phyloP scores from a whole-genome alignment of 2,113 vertebrate genomes.

The Actenoides lindsayi region DNA sequence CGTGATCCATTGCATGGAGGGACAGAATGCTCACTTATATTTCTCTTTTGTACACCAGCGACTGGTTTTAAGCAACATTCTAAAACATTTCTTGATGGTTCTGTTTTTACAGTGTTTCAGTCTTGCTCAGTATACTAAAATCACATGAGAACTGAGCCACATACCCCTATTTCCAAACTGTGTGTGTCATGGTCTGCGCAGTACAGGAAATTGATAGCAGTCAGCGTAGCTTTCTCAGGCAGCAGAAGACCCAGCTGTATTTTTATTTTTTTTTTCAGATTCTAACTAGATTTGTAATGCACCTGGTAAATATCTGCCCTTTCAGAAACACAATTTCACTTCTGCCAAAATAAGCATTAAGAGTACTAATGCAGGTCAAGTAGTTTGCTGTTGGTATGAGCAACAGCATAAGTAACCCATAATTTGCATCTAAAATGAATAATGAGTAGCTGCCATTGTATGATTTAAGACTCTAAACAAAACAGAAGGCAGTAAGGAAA shows the following conservation, averaged over 20 bases:
- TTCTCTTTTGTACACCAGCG: background rate
- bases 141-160: background rate
- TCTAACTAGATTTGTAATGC: background rate
- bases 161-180: background rate
- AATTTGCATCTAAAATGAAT: slow-evolving; percentile 9
- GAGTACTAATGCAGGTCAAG: background rate
- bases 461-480: background rate
- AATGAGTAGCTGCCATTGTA: background rate
- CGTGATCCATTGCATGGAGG: background rate
- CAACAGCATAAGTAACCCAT: background rate
- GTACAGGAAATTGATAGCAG: background rate
- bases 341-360: background rate
- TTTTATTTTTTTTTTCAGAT: background rate
- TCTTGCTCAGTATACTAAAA: background rate
- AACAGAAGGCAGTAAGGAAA: background rate
- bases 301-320: background rate
- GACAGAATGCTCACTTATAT: fast-evolving
- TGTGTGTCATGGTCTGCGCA: background rate
- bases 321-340: background rate
- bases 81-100: background rate
- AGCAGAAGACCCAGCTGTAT: background rate
- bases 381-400: background rate
- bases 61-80: background rate
- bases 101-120: background rate
- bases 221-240: background rate